Evolutionary conservation across 2,797 vertebrate genomes (phyloP), one percentile per base, ranked within the genome.

Genomic region (Pseudomugil gertrudae): DNA sequence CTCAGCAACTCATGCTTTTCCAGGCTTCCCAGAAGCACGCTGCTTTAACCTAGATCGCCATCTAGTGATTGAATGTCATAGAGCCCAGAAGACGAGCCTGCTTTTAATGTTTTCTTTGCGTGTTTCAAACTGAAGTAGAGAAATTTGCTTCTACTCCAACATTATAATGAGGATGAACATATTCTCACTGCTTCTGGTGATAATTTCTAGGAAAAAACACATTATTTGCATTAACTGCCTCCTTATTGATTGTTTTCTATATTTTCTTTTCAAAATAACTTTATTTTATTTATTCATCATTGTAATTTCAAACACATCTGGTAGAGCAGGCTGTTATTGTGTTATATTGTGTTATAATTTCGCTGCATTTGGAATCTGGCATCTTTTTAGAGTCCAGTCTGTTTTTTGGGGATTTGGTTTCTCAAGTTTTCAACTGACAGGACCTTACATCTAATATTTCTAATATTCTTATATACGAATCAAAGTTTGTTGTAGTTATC

Each of bases 21-120:
- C 13, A 30, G 15, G 27, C 60, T 19, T 9, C 27, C 48, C 26
- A 27, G 23, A 30, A 24, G 21, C 60, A 38, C 58, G 23, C 85
- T 84, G 69, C 87, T 92, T 90, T 93, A 91, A 93, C 92, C 91
- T 89, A 84, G 87, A 93, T 91, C 90, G 89, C 93, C 94, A 94
- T 94, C 93, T 95, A 93, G 92, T 93, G 94, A 77, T 67, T 1
- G 19, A 9, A 57, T 13, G 1, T 14, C 19, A 13, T 32, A 55
- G 13, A 38, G 47, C n/a, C 52, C 15, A 17, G 11, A 51, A 13
- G 23, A 24, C 11, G 14, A 23, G 5, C 21, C 2, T 9, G 15
- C 48, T 26, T 68, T 43, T 9, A 24, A 66, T 9, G 36, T 15
- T 5, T 17, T 51, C 30, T 23, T 11, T 56, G 54, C 15, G 5